phyloP scores from a whole-genome alignment of 2,888 invertebrate species.

The Lasioglossum morio region DNA sequence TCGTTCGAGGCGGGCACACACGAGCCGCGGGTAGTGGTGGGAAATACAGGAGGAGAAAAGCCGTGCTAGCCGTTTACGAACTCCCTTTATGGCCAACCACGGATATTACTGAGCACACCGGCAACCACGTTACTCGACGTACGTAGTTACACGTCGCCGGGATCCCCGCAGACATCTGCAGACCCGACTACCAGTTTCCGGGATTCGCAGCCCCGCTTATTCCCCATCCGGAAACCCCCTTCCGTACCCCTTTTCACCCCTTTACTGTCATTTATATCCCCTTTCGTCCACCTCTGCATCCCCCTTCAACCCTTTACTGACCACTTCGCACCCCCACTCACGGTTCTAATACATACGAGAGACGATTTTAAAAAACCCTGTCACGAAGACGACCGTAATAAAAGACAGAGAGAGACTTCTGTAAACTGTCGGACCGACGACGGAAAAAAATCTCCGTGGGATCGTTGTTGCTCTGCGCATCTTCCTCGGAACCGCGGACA shows the following conservation, averaged over 20 bases:
- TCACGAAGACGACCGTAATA: slow-evolving; percentile 33
- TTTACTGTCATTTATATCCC: background rate
- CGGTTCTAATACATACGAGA: slow-evolving; percentile 42
- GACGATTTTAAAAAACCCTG: slow-evolving; percentile 44
- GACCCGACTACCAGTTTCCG: slow-evolving; percentile 37
- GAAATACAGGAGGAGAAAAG: slow-evolving; percentile 58
- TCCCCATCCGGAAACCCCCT: background rate
- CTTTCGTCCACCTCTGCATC: background rate
- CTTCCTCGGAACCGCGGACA: slow-evolving; percentile 20
- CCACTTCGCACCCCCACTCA: slow-evolving; percentile 44
- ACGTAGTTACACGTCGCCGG: slow-evolving; percentile 64
- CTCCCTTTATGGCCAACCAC: slow-evolving; percentile 68
- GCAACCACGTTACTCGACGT: slow-evolving; percentile 60
- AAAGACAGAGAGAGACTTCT: slow-evolving; percentile 20
- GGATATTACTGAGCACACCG: slow-evolving; percentile 62
- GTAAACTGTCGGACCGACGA: slow-evolving; percentile 20
- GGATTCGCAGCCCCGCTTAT: slow-evolving; percentile 48
- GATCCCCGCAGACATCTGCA: slow-evolving; percentile 53
- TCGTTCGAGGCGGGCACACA: slow-evolving; percentile 30
- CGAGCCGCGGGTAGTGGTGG: background rate
- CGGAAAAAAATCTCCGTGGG: background rate
- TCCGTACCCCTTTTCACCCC: background rate
- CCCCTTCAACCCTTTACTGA: slow-evolving; percentile 47
- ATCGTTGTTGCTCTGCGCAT: background rate
- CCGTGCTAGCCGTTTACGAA: slow-evolving; percentile 66